phyloP scores from a whole-genome alignment of 2,888 invertebrate species.

The Rhabditoides inermis region DNA sequence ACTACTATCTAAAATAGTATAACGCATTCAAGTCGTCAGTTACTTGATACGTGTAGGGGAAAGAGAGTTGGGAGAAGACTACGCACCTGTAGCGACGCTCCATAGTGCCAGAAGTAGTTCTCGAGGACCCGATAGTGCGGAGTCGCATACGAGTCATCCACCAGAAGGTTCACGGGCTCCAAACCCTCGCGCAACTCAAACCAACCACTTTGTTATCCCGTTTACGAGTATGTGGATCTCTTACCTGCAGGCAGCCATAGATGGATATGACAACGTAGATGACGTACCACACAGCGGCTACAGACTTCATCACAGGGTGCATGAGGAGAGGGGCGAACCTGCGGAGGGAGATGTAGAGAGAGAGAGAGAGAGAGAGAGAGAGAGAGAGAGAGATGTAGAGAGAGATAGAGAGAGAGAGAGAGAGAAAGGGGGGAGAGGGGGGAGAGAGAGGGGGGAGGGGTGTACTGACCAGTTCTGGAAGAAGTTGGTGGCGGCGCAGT shows the following conservation, averaged over 20 bases:
- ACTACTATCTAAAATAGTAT: conserved; percentile 28
- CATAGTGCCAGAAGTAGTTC: conserved; percentile 37
- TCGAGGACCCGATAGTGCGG: conserved; percentile 37
- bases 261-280: conserved; percentile 35
- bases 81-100: conserved; percentile 23
- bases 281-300: conserved; percentile 36
- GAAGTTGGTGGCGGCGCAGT: conserved; percentile 38
- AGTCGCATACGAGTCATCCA: conserved; percentile 39
- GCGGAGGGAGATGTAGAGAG: no score
- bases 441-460: conserved; percentile 42
- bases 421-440: no score
- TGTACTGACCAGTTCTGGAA: conserved; percentile 42
- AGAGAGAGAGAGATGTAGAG: no score
- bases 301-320: conserved; percentile 32
- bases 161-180: conserved; percentile 38
- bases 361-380: no score
- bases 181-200: conserved; percentile 25
- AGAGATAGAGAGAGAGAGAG: no score
- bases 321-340: conserved; percentile 41
- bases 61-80: not conserved
- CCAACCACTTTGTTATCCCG: no score
- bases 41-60: no score
- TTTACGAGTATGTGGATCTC: no score
- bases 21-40: no score
- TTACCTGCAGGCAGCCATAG: conserved; percentile 36